Percentiles rank a stretch among this genome's conserved stretches.
Conservation (phyloP, 2,797 vertebrate genomes). For the Saxicola maurus region DNA sequence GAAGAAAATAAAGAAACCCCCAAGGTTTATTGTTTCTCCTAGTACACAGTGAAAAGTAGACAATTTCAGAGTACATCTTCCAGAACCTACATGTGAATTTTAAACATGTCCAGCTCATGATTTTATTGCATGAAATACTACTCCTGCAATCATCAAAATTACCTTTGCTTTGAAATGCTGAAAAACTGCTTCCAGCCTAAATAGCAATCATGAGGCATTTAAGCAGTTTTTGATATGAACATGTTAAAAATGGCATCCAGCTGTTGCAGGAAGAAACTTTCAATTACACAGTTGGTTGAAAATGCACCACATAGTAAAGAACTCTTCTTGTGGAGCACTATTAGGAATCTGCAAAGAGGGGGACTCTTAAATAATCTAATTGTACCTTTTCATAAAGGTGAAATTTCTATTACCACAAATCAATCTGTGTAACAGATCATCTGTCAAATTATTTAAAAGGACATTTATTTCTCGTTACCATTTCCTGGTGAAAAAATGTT, state of each 20-base stretch:
- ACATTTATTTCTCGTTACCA: not conserved
- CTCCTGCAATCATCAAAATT: not conserved
- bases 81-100: not conserved
- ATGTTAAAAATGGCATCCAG: conserved; percentile 43
- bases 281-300: conserved; percentile 58
- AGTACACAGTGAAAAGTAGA: not conserved
- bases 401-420: not conserved
- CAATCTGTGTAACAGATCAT: not conserved
- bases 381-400: not conserved
- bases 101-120: not conserved
- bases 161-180: conserved; percentile 1
- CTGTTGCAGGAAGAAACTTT: conserved; percentile 38
- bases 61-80: not conserved
- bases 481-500: not conserved
- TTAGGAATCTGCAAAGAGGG: not conserved
- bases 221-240: conserved; percentile 25
- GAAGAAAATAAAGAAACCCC: not conserved
- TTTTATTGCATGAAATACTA: not conserved
- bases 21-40: not conserved
- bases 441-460: not conserved
- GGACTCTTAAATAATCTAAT: not conserved
- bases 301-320: not conserved
- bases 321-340: not conserved
- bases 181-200: conserved; percentile 32
- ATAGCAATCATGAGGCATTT: conserved; percentile 25